Percentiles rank a stretch among this genome's conserved stretches.
Evolutionary conservation across 1,140 invertebrate genomes (phyloP).

Genomic region (Sycophila sp.): DNA sequence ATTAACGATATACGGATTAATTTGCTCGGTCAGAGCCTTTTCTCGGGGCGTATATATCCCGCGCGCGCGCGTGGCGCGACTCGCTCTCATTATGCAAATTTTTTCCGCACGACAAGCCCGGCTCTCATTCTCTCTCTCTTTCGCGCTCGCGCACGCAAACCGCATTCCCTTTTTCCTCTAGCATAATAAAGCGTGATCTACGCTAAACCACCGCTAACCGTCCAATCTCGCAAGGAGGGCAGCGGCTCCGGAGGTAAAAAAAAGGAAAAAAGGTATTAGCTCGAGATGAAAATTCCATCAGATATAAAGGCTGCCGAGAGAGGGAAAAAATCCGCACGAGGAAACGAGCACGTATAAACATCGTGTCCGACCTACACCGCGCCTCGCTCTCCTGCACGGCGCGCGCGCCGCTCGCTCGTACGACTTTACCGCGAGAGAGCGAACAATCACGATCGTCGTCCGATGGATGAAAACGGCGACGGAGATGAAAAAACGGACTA

Average conservation of each 20-base stretch:
- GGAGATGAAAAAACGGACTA: background rate
- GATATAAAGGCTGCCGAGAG: background rate
- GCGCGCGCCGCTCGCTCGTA: too few species aligned
- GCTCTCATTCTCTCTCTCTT: too few species aligned
- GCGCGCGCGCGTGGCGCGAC: background rate
- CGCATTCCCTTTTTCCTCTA: constrained; percentile 19
- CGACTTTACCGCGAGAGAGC: too few species aligned
- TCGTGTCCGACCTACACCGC: too few species aligned
- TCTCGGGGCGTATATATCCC: background rate
- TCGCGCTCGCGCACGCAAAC: too few species aligned
- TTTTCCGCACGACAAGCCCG: background rate
- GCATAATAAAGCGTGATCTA: constrained; percentile 22
- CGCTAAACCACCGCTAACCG: background rate
- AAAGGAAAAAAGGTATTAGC: constrained; percentile 1
- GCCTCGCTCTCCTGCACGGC: too few species aligned
- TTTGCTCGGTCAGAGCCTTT: background rate
- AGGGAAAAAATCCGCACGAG: background rate
- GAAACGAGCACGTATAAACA: background rate
- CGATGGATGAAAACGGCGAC: background rate
- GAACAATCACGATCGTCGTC: background rate
- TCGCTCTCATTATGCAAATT: constrained; percentile 24
- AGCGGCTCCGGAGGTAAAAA: background rate
- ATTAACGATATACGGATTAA: background rate
- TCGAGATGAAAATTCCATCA: constrained; percentile 27
- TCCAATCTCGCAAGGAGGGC: constrained; percentile 18